Conservation (phyloP, 2,888 invertebrate species). For the Acheta domesticus region DNA sequence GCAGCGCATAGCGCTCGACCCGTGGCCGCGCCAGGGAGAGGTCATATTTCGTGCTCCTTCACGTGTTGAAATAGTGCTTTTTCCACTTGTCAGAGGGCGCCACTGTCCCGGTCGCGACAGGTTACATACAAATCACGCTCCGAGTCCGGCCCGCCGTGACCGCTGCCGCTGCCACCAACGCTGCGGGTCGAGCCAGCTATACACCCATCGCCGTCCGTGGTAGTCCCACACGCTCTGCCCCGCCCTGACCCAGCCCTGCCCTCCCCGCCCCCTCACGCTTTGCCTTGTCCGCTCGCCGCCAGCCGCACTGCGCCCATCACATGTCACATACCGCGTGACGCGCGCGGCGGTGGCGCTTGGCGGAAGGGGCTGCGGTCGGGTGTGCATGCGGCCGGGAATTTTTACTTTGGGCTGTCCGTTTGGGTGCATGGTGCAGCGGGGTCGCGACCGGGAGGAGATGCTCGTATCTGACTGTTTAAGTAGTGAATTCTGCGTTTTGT, state of each 20-base stretch:
- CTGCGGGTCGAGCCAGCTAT: neutral
- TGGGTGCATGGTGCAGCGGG: too few species aligned
- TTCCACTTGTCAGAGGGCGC: neutral
- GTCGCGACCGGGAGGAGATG: too few species aligned
- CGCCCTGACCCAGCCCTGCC: too few species aligned
- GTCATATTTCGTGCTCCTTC: constrained; percentile 8
- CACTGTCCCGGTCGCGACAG: constrained; percentile 10
- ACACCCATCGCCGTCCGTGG: neutral
- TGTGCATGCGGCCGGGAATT: neutral
- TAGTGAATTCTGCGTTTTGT: too few species aligned
- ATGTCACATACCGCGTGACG: constrained; percentile 7
- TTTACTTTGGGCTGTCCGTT: neutral
- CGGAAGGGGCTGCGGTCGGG: neutral
- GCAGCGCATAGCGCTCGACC: neutral
- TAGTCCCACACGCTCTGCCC: too few species aligned
- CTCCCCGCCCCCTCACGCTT: too few species aligned
- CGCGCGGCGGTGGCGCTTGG: neutral
- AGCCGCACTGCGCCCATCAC: neutral
- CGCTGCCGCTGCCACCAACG: neutral
- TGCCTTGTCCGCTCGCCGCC: neutral
- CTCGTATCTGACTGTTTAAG: too few species aligned
- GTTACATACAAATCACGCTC: constrained; percentile 1
- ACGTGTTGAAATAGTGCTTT: constrained; percentile 8
- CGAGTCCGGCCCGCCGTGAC: neutral
- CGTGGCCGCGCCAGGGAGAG: neutral